These are phyloP conservation scores for Subacronicta megacephala DNA, from an alignment of 2,888 invertebrate genomes.

Conservation along the genomic window DNA sequence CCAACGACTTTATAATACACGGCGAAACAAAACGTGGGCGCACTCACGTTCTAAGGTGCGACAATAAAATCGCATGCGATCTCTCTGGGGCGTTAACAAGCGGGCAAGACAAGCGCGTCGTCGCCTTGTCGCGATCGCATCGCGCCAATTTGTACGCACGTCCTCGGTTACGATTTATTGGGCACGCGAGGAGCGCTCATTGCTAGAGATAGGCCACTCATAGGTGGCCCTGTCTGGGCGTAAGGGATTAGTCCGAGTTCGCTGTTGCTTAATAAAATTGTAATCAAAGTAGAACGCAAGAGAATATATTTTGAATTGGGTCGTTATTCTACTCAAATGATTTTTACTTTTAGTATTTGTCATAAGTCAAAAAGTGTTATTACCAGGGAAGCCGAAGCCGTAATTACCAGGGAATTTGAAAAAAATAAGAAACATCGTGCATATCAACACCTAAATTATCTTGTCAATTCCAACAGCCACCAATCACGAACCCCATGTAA, in stretches of 20 bases:
- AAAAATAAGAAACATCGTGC: not conserved
- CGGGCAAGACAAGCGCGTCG: conserved; percentile 70
- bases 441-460: not conserved
- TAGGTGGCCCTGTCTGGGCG: conserved; percentile 67
- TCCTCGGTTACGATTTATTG: conserved; percentile 80
- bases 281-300: not conserved
- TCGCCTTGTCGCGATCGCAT: conserved; percentile 67
- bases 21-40: conserved; percentile 66
- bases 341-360: not conserved
- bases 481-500: not conserved
- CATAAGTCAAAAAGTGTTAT: not conserved
- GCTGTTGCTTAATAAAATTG: not conserved
- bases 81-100: conserved; percentile 78
- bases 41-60: conserved; percentile 67
- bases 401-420: not conserved
- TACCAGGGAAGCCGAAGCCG: too few species aligned
- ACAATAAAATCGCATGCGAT: conserved; percentile 71
- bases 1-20: conserved; percentile 51
- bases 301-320: not conserved
- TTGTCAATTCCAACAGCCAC: not conserved
- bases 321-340: not conserved
- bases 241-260: conserved; percentile 20
- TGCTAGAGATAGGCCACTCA: conserved; percentile 58
- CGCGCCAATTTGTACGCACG: conserved; percentile 86
- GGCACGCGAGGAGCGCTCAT: conserved; percentile 76